These are phyloP conservation scores for Tachuris rubrigastra DNA, from an alignment of 2,113 vertebrate species.

Conservation along the genomic window DNA sequence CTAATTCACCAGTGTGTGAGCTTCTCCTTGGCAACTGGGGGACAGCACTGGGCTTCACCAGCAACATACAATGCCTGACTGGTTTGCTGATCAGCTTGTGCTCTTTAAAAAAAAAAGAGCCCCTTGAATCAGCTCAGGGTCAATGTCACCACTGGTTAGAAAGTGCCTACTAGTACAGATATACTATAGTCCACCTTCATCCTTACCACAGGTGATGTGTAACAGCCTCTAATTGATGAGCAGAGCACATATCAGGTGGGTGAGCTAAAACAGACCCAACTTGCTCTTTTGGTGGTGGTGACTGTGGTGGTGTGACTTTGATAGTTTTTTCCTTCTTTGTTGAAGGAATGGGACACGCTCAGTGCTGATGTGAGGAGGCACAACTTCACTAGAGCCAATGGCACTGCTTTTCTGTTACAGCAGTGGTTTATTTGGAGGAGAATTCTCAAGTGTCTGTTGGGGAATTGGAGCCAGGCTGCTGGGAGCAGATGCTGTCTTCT, in stretches of 20 bases:
- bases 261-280: background rate
- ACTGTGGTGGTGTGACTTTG: no score
- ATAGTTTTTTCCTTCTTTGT: background rate
- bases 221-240: background rate
- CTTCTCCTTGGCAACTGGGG: background rate
- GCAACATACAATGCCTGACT: fast-evolving
- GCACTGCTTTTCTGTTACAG: background rate
- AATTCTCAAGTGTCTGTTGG: background rate
- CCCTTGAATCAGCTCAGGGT: background rate
- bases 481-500: slow-evolving; percentile 22
- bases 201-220: fast-evolving
- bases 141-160: background rate
- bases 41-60: background rate
- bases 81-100: background rate
- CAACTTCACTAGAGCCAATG: background rate
- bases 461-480: background rate
- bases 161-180: no score
- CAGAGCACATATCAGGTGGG: background rate
- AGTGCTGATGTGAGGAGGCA: background rate
- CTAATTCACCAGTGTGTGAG: background rate
- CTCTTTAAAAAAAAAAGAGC: background rate
- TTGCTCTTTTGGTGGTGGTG: background rate
- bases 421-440: background rate
- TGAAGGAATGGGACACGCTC: background rate
- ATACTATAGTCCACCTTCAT: background rate